phyloP scores from a whole-genome alignment of 2,113 vertebrate genomes.

The Puma concolor region DNA sequence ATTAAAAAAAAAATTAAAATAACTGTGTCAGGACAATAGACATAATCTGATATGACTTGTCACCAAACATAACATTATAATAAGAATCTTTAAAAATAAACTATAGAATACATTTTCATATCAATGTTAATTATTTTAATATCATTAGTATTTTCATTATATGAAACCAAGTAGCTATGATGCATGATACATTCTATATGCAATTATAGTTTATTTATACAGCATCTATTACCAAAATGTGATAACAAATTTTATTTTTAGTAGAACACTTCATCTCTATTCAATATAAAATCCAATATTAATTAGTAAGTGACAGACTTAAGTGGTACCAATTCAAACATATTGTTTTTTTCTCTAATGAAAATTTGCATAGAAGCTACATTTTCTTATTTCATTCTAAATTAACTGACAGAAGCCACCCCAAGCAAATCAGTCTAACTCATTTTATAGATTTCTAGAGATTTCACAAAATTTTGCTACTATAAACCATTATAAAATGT shows the following conservation, averaged over 20 bases:
- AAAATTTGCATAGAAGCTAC: not conserved
- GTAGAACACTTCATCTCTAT: not conserved
- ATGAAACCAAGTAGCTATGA: not conserved
- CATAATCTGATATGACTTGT: not conserved
- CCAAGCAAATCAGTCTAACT: not conserved
- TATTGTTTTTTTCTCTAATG: not conserved
- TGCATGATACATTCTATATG: not conserved
- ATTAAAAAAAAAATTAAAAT: no score
- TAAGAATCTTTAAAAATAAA: not conserved
- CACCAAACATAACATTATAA: not conserved
- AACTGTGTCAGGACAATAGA: not conserved
- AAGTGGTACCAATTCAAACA: not conserved
- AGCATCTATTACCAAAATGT: not conserved
- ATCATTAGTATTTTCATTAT: not conserved
- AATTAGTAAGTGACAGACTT: not conserved
- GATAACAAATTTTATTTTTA: not conserved
- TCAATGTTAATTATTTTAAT: not conserved
- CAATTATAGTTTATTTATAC: not conserved
- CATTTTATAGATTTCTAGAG: not conserved
- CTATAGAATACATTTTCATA: not conserved
- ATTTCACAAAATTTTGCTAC: not conserved
- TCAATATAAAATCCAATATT: not conserved
- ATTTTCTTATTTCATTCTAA: not conserved
- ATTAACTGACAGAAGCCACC: not conserved
- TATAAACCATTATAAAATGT: not conserved